Evolutionary conservation across 2,113 vertebrate genomes (phyloP), one percentile per base, ranked within the genome.

Genomic region (Gambusia holbrooki): DNA sequence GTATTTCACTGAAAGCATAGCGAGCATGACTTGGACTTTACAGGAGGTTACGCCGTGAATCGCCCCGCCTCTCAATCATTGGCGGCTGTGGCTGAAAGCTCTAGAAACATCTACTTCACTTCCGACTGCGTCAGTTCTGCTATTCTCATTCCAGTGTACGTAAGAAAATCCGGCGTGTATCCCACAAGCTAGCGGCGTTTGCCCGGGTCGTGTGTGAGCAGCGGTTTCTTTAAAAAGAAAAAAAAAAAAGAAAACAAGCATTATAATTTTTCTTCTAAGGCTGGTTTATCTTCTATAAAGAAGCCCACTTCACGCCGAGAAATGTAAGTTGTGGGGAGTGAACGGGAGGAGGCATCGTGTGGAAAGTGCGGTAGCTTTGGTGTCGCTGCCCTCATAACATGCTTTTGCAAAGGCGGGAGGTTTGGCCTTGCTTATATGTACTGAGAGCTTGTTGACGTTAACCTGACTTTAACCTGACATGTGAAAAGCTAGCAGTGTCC

Each of bases 51-150:
- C 6, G 13, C 15, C 42, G 42, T 17, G 42, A 14, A 14, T 19
- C 3, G 3, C 15, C n/a, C 6, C 40, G 3, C 62, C 71, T 48
- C 29, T 69, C 28, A 66, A 0, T 88, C 71, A 78, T 40, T 42
- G 10, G 79, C 83, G 87, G 87, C 72, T 77, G 90, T 69, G 76
- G 61, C 74, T 85, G 85, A 87, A 92, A 69, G 80, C 83, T 94
- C 92, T 92, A 92, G 92, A 93, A 94, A 83, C 87, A 88, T 91
- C 91, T 58, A 81, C 37, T 42, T 66, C 86, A 76, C 54, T 58
- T 22, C 6, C 14, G 61, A 63, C 37, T 91, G 90, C 90, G 92
- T 92, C 84, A 90, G 29, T 0, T 2, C 62, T 66, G 84, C 37
- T 32, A 92, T 90, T 89, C 81, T 51, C 71, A 9, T 79, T 27